phyloP scores from a whole-genome alignment of 1,140 invertebrate genomes.

The Dysdera silvatica region DNA sequence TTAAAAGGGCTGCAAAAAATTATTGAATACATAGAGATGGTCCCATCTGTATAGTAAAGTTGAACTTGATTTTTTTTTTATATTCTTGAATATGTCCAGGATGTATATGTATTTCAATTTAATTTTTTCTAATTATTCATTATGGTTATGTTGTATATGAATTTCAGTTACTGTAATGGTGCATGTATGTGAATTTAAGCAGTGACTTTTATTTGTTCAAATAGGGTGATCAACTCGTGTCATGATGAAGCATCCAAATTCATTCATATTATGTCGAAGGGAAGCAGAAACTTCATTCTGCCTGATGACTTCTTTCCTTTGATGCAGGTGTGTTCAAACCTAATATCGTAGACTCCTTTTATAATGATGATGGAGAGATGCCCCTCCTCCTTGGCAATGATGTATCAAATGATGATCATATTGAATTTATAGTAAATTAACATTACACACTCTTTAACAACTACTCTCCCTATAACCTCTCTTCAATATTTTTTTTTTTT shows the following conservation, averaged over 20 bases:
- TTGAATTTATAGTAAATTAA: not conserved
- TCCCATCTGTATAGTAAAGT: too few species aligned
- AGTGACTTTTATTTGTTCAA: constrained; percentile 19
- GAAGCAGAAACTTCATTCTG: constrained; percentile 46
- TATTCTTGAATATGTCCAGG: too few species aligned
- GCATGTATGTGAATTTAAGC: not conserved
- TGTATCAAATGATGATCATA: too few species aligned
- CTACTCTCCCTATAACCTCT: not conserved
- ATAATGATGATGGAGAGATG: not conserved
- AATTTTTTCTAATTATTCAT: too few species aligned
- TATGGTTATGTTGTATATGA: too few species aligned
- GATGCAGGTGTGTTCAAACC: constrained; percentile 46
- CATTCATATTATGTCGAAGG: constrained; percentile 61
- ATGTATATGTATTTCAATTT: too few species aligned
- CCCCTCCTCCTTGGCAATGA: not conserved
- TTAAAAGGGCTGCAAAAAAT: too few species aligned
- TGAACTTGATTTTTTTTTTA: too few species aligned
- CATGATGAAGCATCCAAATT: constrained; percentile 87
- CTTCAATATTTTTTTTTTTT: not conserved
- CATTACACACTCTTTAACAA: not conserved
- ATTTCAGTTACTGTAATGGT: too few species aligned
- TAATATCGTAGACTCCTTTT: not conserved
- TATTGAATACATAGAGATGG: too few species aligned
- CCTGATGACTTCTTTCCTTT: constrained; percentile 78
- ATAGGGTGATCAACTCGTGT: constrained; percentile 65